Evolutionary conservation across 2,113 vertebrate genomes (phyloP), one percentile per base, ranked within the genome.

Genomic region (Ochotona curzoniae): DNA sequence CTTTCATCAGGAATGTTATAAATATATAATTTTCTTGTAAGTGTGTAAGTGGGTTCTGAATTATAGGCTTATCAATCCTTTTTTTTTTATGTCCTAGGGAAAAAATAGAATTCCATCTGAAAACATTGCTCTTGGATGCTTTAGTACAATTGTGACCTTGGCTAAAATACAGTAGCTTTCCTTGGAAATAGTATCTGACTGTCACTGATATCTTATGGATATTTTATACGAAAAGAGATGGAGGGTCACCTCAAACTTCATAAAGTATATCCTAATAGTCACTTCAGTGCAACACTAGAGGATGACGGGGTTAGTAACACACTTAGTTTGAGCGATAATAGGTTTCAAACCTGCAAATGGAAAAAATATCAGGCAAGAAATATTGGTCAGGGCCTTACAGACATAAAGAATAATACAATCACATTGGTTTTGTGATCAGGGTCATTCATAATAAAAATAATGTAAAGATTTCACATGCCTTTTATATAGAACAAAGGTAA

Each of bases 61-160:
- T 96, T 95, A 96, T 84, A 92, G 94, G 61, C 90, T 95, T 97
- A 97, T 97, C 95, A 96, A 96, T 96, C 87, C 95, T 94, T 61
- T 83, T 61, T 83, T 95, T 96, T 93, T 95, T 94, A 95, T 5
- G 44, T 90, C 92, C 93, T 12, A 44, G 64, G 67, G 44, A 96
- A 96, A 95, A 95, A 95, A 90, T 86, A 94, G 87, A 95, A 94
- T 91, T 95, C 92, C 83, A 74, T 93, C 92, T 90, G 80, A 92
- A 95, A 97, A 96, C 93, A 96, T 87, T 96, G 96, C 71, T 95
- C 85, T 96, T 97, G 85, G 79, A 96, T 81, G 44, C 92, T 94
- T 93, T 88, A 95, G 82, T 90, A 78, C 94, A 91, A 76, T 95
- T 94, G 88, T 92, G 95, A 97, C 97, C 96, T 97, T 97, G 95